phyloP scores from a whole-genome alignment of 2,797 vertebrate species.

The Oophaga sylvatica region DNA sequence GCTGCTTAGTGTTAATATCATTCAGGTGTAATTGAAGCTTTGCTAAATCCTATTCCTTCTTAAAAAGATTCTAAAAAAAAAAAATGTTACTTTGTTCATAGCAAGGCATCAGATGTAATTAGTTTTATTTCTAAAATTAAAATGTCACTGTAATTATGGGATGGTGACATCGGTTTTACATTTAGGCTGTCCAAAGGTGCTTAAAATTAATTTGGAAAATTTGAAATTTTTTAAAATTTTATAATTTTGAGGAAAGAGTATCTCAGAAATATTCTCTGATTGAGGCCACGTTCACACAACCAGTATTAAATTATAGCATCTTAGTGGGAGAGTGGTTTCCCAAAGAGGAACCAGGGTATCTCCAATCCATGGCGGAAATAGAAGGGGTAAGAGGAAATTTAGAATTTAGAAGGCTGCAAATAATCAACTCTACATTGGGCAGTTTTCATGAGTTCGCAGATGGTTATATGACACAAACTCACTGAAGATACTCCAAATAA shows the following conservation, averaged over 20 bases:
- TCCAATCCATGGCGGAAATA: no score
- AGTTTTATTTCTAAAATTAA: not conserved
- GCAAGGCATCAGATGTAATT: slow-evolving; percentile 1
- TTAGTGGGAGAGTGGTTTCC: no score
- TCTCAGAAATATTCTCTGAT: not conserved
- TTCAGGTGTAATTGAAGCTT: slow-evolving; percentile 19
- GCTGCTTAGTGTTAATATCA: slow-evolving; percentile 29
- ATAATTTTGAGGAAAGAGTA: not conserved
- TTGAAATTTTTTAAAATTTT: not conserved
- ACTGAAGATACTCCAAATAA: no score
- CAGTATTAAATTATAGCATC: no score
- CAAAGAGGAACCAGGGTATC: no score
- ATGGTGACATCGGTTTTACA: not conserved
- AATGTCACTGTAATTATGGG: not conserved
- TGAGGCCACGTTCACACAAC: no score
- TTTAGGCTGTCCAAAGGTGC: not conserved
- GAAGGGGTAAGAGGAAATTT: no score
- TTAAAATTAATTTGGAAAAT: not conserved
- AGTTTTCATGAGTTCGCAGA: no score
- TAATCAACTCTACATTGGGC: no score
- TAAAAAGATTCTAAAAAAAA: not conserved
- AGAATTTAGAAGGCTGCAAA: no score
- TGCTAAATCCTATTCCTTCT: slow-evolving; percentile 1
- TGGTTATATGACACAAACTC: no score
- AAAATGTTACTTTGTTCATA: not conserved